phyloP scores from a whole-genome alignment of 2,888 invertebrate species.

The Hypolimnas misippus region DNA sequence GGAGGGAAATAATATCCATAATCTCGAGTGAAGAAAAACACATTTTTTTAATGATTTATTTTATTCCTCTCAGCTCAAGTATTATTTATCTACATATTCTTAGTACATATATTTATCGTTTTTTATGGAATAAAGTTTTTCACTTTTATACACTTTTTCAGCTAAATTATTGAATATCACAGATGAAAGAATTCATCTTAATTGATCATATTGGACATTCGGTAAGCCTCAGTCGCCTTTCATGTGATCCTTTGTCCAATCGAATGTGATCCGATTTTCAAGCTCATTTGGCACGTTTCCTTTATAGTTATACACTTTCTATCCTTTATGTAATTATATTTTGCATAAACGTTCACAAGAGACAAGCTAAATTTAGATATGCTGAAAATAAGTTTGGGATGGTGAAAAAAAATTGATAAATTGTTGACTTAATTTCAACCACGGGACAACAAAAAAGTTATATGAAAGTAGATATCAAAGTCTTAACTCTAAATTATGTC shows the following conservation, averaged over 20 bases:
- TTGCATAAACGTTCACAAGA: neutral
- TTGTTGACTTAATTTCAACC: no score
- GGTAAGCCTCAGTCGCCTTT: neutral
- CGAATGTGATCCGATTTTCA: constrained; percentile 21
- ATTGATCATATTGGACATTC: neutral
- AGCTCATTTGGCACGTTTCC: constrained; percentile 12
- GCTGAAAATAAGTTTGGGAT: neutral
- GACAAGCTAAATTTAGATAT: neutral
- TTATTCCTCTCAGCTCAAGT: no score
- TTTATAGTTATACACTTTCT: constrained; percentile 6
- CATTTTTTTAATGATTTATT: no score
- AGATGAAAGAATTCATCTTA: neutral
- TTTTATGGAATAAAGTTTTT: no score
- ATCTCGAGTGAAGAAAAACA: no score
- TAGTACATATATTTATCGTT: no score
- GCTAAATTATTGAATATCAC: constrained; percentile 1
- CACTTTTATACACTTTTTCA: no score
- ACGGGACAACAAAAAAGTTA: no score
- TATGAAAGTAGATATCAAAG: no score
- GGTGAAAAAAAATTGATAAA: neutral
- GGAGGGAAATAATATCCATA: no score
- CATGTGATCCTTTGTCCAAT: constrained; percentile 17
- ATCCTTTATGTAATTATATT: constrained; percentile 1
- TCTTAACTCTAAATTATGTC: no score
- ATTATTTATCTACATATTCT: no score